Conservation (phyloP, 2,888 invertebrate species). For the Lampropteryx suffumata region DNA sequence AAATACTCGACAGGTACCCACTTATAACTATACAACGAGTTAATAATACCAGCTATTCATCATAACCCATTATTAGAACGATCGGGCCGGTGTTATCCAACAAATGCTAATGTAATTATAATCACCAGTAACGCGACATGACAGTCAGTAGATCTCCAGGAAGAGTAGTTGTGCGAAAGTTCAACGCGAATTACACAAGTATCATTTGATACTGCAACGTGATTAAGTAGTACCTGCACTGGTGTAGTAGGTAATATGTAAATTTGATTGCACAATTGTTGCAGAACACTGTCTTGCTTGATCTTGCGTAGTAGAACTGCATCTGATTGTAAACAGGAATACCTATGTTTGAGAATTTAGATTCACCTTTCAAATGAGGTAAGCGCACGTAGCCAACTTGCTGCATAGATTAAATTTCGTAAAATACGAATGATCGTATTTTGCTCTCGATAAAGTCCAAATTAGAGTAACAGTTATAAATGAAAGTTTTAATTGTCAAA, state of each 20-base stretch:
- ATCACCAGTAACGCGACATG: conserved; percentile 29
- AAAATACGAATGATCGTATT: too few species aligned
- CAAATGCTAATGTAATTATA: conserved; percentile 40
- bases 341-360: too few species aligned
- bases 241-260: conserved; percentile 52
- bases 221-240: conserved; percentile 27
- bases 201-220: conserved; percentile 53
- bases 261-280: conserved; percentile 50
- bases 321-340: conserved; percentile 11
- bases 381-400: too few species aligned
- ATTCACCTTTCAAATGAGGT: too few species aligned
- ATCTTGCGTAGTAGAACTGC: conserved; percentile 14
- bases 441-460: too few species aligned
- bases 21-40: conserved; percentile 9
- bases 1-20: conserved; percentile 2
- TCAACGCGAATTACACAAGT: conserved; percentile 53
- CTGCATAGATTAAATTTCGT: too few species aligned
- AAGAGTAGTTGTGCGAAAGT: conserved; percentile 52
- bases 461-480: too few species aligned
- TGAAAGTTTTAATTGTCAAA: too few species aligned
- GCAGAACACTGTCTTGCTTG: conserved; percentile 37
- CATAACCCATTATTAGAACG: conserved; percentile 9
- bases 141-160: conserved; percentile 31
- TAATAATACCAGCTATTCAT: conserved; percentile 8
- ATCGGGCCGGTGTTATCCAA: conserved; percentile 27